A percentile compares a stretch with the other conserved stretches of the same genome.
Evolutionary conservation across 2,888 invertebrate genomes (phyloP).

Genomic region (Ichneumoninae sp.): DNA sequence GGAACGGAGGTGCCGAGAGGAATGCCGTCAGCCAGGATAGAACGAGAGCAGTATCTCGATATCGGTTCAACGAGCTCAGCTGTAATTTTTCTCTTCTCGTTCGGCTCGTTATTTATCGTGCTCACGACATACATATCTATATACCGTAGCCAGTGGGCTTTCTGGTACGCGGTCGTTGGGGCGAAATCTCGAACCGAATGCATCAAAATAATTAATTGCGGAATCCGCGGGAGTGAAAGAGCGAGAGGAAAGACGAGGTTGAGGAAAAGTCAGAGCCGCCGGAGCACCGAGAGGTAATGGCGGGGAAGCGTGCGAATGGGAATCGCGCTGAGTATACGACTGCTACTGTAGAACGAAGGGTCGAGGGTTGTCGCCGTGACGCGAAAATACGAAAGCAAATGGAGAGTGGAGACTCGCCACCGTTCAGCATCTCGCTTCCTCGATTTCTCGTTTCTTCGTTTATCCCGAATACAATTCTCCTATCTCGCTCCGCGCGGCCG

Average conservation of each 20-base stretch:
- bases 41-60: slow-evolving; percentile 70
- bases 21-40: background rate
- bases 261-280: slow-evolving; percentile 35
- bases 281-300: slow-evolving; percentile 54
- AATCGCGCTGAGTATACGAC: slow-evolving; percentile 57
- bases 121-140: slow-evolving; percentile 31
- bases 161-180: slow-evolving; percentile 38
- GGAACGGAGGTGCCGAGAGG: background rate
- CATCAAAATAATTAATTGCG: slow-evolving; percentile 81
- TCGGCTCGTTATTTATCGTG: slow-evolving; percentile 57
- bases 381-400: slow-evolving; percentile 77
- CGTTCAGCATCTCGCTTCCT: slow-evolving; percentile 66
- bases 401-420: slow-evolving; percentile 73
- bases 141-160: background rate
- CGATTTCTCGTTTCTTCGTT: slow-evolving; percentile 66
- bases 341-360: slow-evolving; percentile 54
- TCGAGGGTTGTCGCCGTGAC: slow-evolving; percentile 62
- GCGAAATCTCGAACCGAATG: slow-evolving; percentile 74
- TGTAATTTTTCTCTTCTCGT: slow-evolving; percentile 53
- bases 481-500: slow-evolving; percentile 2
- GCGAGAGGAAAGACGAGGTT: slow-evolving; percentile 30
- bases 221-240: slow-evolving; percentile 71
- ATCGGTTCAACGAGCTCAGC: slow-evolving; percentile 70
- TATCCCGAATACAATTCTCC: slow-evolving; percentile 64
- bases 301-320: slow-evolving; percentile 61